Conservation (phyloP, 2,113 vertebrate genomes). For the Mustelus asterias region DNA sequence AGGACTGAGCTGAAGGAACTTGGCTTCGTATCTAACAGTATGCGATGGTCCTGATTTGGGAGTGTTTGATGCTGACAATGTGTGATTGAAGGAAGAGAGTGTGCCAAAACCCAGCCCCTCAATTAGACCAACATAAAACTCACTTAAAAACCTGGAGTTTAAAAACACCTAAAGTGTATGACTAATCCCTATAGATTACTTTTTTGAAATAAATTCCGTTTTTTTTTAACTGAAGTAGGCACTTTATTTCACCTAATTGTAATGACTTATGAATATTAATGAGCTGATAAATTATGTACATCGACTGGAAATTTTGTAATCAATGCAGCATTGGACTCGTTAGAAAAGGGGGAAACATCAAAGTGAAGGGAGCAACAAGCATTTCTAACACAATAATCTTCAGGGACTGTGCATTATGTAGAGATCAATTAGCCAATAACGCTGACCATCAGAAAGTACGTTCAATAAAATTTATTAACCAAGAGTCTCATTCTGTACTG, state of each 20-base stretch:
- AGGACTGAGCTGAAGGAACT: neutral
- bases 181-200: neutral
- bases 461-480: neutral
- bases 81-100: neutral
- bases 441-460: constrained; percentile 8
- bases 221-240: neutral
- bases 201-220: neutral
- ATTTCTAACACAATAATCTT: constrained; percentile 3
- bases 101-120: neutral
- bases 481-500: neutral
- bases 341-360: neutral
- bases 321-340: neutral
- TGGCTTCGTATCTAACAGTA: neutral
- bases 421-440: neutral
- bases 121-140: neutral
- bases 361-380: neutral
- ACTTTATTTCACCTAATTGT: neutral
- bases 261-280: constrained; percentile 7
- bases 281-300: neutral
- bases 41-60: neutral
- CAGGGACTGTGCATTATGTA: neutral
- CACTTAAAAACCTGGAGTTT: neutral
- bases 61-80: neutral
- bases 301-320: neutral
- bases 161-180: neutral